Percentiles rank a stretch among this genome's conserved stretches.
Evolutionary conservation across 2,888 invertebrate species (phyloP).

Genomic region (Ophion obscuratus): DNA sequence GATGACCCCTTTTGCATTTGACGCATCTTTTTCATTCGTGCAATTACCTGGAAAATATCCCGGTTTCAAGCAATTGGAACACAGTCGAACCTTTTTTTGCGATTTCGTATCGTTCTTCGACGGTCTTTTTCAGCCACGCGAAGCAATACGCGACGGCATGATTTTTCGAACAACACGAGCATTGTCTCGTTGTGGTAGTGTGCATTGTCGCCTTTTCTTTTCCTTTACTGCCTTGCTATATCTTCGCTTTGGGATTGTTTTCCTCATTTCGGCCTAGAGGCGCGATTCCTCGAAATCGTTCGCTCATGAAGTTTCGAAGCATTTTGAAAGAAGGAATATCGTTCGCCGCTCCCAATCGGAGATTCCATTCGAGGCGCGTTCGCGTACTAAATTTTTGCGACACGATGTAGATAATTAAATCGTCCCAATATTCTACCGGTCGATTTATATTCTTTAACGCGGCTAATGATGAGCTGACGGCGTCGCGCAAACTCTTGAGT

Average conservation of each 20-base stretch:
- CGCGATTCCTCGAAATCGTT: no score
- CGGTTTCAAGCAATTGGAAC: no score
- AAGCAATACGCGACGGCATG: not conserved
- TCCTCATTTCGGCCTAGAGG: no score
- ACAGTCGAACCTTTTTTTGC: no score
- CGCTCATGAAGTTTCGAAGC: no score
- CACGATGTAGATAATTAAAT: not conserved
- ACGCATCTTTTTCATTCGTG: no score
- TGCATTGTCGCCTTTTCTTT: not conserved
- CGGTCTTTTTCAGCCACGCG: not conserved
- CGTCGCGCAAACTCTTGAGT: not conserved
- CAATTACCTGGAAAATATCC: no score
- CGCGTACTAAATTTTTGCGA: not conserved
- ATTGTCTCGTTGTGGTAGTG: not conserved
- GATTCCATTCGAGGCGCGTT: not conserved
- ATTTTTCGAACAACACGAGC: not conserved
- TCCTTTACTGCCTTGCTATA: not conserved
- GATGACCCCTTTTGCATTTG: no score
- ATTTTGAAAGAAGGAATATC: no score
- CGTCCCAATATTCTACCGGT: not conserved
- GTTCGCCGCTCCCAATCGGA: no score
- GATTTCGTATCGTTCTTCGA: no score
- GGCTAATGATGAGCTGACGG: not conserved
- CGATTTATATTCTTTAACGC: not conserved
- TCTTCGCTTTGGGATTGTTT: no score